phyloP scores from a whole-genome alignment of 2,888 invertebrate genomes.

The Unio delphinus region DNA sequence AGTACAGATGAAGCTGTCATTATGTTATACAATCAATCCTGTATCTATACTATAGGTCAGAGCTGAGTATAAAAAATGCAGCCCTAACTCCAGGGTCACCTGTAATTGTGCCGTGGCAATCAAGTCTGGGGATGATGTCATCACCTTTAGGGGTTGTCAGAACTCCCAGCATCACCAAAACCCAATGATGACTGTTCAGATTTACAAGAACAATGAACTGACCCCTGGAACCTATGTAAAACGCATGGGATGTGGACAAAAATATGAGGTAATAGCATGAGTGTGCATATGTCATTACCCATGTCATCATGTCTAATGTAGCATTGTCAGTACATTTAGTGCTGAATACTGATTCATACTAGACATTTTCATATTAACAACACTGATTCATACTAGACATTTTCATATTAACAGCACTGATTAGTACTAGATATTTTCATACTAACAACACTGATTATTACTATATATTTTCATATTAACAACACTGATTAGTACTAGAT shows the following conservation, averaged over 20 bases:
- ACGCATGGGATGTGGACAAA: conserved; percentile 53
- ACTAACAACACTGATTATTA: too few relatives aligned
- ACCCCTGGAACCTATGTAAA: conserved; percentile 48
- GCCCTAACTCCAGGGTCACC: conserved; percentile 29
- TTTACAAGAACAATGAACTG: conserved; percentile 54
- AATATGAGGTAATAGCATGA: conserved; percentile 44
- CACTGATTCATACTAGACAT: too few relatives aligned
- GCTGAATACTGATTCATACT: too few relatives aligned
- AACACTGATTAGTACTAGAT: too few relatives aligned
- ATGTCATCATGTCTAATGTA: too few relatives aligned
- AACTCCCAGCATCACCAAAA: not conserved
- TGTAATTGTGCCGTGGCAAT: conserved; percentile 56
- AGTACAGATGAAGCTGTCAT: conserved; percentile 11
- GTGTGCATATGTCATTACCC: not conserved
- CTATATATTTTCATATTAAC: too few relatives aligned
- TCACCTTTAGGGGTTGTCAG: conserved; percentile 48
- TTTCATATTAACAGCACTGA: too few relatives aligned
- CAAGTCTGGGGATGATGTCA: conserved; percentile 58
- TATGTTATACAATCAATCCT: not conserved
- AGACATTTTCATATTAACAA: too few relatives aligned
- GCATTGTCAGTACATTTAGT: too few relatives aligned
- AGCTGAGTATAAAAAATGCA: conserved; percentile 39
- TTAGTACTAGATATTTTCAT: too few relatives aligned
- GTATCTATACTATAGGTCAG: conserved; percentile 32
- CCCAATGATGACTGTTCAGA: conserved; percentile 35